phyloP scores from a whole-genome alignment of 2,888 invertebrate genomes.

The Leucania comma region DNA sequence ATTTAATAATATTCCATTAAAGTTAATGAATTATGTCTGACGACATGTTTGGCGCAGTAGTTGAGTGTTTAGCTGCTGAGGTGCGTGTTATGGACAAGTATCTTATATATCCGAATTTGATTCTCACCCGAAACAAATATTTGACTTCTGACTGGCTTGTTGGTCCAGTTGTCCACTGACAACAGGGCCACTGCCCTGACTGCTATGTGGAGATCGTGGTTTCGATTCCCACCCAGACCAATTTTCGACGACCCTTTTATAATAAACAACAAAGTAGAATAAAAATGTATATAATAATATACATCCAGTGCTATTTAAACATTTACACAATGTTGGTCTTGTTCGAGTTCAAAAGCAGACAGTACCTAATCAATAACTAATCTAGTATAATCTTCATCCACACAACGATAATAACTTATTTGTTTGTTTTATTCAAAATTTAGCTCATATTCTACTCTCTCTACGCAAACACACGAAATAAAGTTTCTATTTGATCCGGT shows the following conservation, averaged over 20 bases:
- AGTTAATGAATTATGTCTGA: too few species aligned
- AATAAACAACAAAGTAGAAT: neutral
- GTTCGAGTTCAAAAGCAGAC: neutral
- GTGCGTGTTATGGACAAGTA: too few species aligned
- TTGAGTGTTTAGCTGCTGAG: too few species aligned
- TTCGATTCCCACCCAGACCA: neutral
- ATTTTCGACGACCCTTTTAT: neutral
- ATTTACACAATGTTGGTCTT: neutral
- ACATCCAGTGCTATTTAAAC: neutral
- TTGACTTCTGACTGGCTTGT: too few species aligned
- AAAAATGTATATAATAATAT: neutral
- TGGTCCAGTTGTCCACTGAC: too few species aligned
- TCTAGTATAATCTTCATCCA: neutral
- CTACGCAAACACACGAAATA: constrained; percentile 21
- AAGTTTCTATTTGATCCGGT: constrained; percentile 50
- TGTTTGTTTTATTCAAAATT: constrained; percentile 15
- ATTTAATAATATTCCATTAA: too few species aligned
- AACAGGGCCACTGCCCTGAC: too few species aligned
- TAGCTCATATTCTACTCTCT: constrained; percentile 8
- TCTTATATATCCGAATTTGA: too few species aligned
- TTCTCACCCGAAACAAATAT: too few species aligned
- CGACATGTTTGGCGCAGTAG: too few species aligned
- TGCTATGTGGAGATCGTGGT: too few species aligned
- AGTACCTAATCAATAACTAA: neutral
- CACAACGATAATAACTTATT: neutral